phyloP scores from a whole-genome alignment of 2,888 invertebrate species.

The Acrobasis suavella region DNA sequence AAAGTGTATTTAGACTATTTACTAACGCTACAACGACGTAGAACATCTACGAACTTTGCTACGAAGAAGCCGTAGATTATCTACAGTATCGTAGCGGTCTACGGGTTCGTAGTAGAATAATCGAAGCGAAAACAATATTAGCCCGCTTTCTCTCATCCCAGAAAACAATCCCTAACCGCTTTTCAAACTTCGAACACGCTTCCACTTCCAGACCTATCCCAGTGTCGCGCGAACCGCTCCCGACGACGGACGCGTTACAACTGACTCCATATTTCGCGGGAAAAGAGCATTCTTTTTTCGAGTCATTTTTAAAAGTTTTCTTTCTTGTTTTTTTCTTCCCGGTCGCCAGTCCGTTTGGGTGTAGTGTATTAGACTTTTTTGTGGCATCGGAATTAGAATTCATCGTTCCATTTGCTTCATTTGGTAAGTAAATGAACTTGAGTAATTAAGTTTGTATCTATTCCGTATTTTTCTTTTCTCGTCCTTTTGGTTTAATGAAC shows the following conservation, averaged over 20 bases:
- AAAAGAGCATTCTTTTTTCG: slow-evolving; percentile 52
- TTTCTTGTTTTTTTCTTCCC: slow-evolving; percentile 20
- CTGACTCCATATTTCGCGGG: slow-evolving; percentile 46
- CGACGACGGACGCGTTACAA: slow-evolving; percentile 45
- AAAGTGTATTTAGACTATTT: background rate
- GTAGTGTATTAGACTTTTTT: slow-evolving; percentile 7
- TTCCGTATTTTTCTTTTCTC: background rate
- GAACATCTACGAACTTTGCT: background rate
- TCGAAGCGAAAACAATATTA: background rate
- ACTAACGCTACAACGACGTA: background rate
- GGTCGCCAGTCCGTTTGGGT: slow-evolving; percentile 21
- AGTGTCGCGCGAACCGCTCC: slow-evolving; percentile 52
- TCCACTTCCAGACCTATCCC: slow-evolving; percentile 39
- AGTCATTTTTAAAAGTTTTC: slow-evolving; percentile 32
- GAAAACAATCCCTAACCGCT: slow-evolving; percentile 16
- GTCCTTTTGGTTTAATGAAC: background rate
- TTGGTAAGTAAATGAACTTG: slow-evolving; percentile 21
- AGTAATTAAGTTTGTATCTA: slow-evolving; percentile 5
- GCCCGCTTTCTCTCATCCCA: background rate
- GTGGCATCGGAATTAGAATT: slow-evolving; percentile 13
- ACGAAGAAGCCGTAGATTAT: background rate
- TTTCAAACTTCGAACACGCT: slow-evolving; percentile 57
- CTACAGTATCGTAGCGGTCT: no score
- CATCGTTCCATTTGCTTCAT: slow-evolving; percentile 5
- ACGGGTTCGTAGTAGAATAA: background rate